Evolutionary conservation across 2,113 vertebrate species (phyloP).

Genomic region (Thunnus thynnus): DNA sequence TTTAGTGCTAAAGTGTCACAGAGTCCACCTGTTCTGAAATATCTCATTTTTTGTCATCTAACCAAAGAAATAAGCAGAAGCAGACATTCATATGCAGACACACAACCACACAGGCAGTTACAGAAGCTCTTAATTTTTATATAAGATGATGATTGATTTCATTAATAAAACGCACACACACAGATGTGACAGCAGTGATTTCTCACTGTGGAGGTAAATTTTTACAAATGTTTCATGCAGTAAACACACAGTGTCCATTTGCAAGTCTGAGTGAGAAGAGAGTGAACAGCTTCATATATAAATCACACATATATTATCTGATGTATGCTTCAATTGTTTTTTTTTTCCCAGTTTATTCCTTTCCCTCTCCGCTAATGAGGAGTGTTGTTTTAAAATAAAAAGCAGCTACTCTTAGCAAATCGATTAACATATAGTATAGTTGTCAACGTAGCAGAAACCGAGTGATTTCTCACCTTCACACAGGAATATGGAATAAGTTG

Average conservation of each 20-base stretch:
- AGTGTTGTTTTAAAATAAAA: too few relatives aligned
- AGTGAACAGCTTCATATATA: background rate
- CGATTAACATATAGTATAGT: too few relatives aligned
- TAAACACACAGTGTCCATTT: too few relatives aligned
- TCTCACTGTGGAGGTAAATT: background rate
- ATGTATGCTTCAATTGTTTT: too few relatives aligned
- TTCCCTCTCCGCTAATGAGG: too few relatives aligned
- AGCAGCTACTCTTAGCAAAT: too few relatives aligned
- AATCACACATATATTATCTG: background rate
- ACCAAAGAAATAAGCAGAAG: background rate
- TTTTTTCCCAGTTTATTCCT: too few relatives aligned
- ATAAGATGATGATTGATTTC: background rate
- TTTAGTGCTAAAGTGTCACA: constrained; percentile 6
- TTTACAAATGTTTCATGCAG: background rate
- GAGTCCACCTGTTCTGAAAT: constrained; percentile 36
- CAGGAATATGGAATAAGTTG: constrained; percentile 25
- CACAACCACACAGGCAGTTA: background rate
- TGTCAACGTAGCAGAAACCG: too few relatives aligned
- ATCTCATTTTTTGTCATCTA: background rate
- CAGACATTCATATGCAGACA: constrained; percentile 2
- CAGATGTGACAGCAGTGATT: background rate
- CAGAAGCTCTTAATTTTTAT: constrained; percentile 2
- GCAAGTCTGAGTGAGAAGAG: background rate
- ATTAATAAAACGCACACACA: background rate
- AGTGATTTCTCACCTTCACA: background rate